Base-by-base conservation (phyloP, 2,113 vertebrate genomes). In the Castor canadensis region DNA sequence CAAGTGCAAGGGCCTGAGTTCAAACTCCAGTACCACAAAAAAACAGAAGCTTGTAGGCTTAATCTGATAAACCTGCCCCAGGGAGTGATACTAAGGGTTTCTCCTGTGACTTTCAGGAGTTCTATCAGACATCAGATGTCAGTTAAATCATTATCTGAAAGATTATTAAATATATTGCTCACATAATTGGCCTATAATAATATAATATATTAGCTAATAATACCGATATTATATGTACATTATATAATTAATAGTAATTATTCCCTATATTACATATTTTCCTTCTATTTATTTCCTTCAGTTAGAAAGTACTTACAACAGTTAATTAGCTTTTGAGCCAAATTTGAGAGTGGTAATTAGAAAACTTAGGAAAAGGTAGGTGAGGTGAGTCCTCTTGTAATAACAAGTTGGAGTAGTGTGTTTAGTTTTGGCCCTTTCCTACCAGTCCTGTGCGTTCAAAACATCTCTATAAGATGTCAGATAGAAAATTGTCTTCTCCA, bases 231-330 rank as follows among this genome's bases (percentile, higher is more conserved):
- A 28, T 71, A 3, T n/a, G 54, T 38, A 69, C 47, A 60, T 87
- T 75, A n/a, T n/a, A n/a, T n/a, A 66, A 35, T 66, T 58, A 87
- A 56, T n/a, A 58, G n/a, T 40, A 71, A 60, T 84, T 66, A 52
- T 75, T 91, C 67, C 52, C 62, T 71, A 40, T 67, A 16, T 73
- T 80, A 49, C 43, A 8, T 76, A 64, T 40, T 86, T 96, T 72
- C 49, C 45, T 73, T 69, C 9, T 24, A 5, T 64, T 92, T 56
- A 56, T 67, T 77, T 56, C 88, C 19, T 93, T 82, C n/a, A 38
- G 32, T 35, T 93, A 89, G 43, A 15, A 94, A 80, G 28, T 80
- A 13, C 62, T 94, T 76, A 93, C 83, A 96, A n/a, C 0, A 54
- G 11, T 83, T 60, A 16, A 38, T 91, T 13, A 49, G 17, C 45